Base-by-base conservation (phyloP, 2,888 invertebrate species). In the Cephus sareptanus region DNA sequence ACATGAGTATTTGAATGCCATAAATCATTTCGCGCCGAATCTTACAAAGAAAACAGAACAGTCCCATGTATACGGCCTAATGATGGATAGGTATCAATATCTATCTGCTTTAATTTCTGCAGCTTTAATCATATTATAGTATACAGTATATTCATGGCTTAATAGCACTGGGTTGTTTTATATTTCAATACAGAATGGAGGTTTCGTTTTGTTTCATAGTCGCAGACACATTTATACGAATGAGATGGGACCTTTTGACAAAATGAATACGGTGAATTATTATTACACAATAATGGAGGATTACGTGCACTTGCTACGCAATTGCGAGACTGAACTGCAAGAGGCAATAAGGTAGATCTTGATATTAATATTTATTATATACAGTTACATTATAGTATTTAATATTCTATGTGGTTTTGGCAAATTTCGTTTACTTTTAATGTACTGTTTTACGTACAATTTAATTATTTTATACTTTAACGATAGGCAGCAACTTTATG, bases 401-500 rank as follows among this genome's bases (percentile, higher is more conserved):
- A 56, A 56, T 56, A 23, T 56, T 56, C 23, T 56, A 56, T 23
- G 2, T 56, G 23, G 23, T 56, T 56, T 56, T 56, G 1, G 23
- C 23, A 56, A 23, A 56, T 56, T 23, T 9, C 1, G 23, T 15
- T 15, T 23, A 56, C 9, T 2, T 9, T 23, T 6, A 70, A 11
- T 31, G 6, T 13, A 37, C 69, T 11, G 15, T n/a, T 33, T 34
- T 31, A 56, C 9, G 23, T 23, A 23, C 56, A 56, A 23, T 56
- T 56, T 9, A 23, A 56, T 23, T 23, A 23, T 56, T 56, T 6
- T 56, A 23, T 56, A 56, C 79, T 79, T 77, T 77, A 83, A 90
- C 89, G 74, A 0, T 88, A 94, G 94, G 79, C 88, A 90, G 37
- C 91, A 93, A n/a, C 92, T 93, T 9, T 86, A 87, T 11, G 83